A percentile compares a stretch with the other conserved stretches of the same genome.
These are phyloP conservation scores for Sylvilagus bachmani DNA, from an alignment of 2,113 vertebrate genomes.

Conservation along the genomic window DNA sequence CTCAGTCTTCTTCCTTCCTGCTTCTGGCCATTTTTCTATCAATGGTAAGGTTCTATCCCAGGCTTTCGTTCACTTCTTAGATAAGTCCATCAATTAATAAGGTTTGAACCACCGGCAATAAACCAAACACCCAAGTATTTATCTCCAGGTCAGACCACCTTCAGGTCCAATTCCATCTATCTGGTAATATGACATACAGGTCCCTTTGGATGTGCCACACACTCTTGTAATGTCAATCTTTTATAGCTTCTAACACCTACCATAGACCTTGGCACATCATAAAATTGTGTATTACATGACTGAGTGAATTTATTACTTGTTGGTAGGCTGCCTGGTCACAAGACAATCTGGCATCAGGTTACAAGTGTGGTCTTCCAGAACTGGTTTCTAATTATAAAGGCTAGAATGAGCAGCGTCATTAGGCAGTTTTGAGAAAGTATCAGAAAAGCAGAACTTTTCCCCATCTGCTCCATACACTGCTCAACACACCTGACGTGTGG, in stretches of 20 bases:
- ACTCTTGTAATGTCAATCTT: neutral
- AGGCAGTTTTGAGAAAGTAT: neutral
- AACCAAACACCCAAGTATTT: neutral
- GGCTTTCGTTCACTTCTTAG: neutral
- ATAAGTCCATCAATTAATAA: neutral
- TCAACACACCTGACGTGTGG: neutral
- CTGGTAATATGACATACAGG: neutral
- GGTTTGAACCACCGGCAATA: neutral
- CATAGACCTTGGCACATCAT: neutral
- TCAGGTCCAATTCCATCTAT: neutral
- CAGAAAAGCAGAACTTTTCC: neutral
- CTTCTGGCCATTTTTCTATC: neutral
- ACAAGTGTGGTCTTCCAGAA: neutral
- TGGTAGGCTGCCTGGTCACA: neutral
- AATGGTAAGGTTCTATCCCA: neutral
- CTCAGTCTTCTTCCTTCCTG: neutral
- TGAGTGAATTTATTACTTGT: neutral
- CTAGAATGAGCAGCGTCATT: neutral
- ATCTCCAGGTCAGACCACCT: neutral
- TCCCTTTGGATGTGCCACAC: neutral
- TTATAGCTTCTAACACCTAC: neutral
- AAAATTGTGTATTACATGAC: neutral
- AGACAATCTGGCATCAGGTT: neutral
- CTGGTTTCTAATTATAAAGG: constrained; percentile 3
- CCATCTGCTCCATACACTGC: neutral